phyloP scores from a whole-genome alignment of 2,888 invertebrate species.

The Aphodius sticticus region DNA sequence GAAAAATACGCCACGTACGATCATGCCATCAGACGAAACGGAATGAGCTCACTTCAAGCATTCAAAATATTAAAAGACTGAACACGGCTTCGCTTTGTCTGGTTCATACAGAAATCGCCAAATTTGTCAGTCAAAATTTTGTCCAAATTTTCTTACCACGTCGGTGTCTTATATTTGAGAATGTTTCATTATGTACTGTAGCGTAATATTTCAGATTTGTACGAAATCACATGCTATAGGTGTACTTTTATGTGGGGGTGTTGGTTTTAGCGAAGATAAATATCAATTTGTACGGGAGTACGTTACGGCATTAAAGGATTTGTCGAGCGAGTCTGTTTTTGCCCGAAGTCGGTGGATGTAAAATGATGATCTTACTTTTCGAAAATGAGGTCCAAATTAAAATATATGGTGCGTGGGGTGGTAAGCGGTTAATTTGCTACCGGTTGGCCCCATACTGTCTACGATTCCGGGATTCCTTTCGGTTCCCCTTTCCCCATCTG shows the following conservation, averaged over 20 bases:
- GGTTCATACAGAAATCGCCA: too few relatives aligned
- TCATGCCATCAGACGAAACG: neutral
- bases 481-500: constrained; percentile 15
- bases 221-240: neutral
- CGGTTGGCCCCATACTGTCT: neutral
- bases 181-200: neutral
- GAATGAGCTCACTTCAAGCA: neutral
- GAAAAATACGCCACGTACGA: neutral
- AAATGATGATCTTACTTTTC: constrained; percentile 4
- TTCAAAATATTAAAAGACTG: too few relatives aligned
- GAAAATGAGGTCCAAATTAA: neutral
- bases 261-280: neutral
- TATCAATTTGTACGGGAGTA: neutral
- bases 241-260: neutral
- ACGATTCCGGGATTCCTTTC: neutral
- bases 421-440: neutral
- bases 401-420: neutral
- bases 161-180: too few relatives aligned
- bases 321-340: neutral
- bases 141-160: too few relatives aligned
- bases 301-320: neutral
- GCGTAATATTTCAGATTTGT: neutral
- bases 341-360: neutral
- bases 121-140: too few relatives aligned
- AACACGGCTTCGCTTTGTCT: too few relatives aligned